Evolutionary conservation across 2,797 vertebrate species (phyloP).

Genomic region (Phoeniculus purpureus): DNA sequence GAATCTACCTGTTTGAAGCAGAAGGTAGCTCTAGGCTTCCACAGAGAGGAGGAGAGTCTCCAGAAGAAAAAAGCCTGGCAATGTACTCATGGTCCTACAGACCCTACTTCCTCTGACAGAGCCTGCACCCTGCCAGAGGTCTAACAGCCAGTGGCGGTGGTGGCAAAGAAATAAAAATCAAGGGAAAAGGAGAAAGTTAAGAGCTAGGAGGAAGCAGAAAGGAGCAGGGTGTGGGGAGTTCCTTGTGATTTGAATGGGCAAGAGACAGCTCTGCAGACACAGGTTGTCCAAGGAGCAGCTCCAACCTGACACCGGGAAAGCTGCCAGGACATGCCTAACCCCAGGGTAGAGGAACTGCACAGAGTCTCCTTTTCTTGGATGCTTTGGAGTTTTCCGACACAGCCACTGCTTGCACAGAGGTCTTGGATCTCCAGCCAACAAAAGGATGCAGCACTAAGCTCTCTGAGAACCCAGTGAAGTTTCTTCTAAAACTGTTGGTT

Average conservation of each 20-base stretch:
- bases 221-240: background rate
- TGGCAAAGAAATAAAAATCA: background rate
- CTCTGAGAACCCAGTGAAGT: background rate
- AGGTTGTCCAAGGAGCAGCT: background rate
- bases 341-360: background rate
- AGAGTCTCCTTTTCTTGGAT: background rate
- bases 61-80: background rate
- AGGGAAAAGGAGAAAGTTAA: background rate
- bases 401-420: background rate
- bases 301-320: background rate
- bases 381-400: background rate
- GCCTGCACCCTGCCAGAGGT: background rate
- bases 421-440: background rate
- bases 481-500: background rate
- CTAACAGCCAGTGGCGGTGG: background rate
- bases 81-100: background rate
- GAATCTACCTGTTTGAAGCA: slow-evolving; percentile 46
- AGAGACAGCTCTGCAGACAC: background rate
- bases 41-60: background rate
- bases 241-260: background rate
- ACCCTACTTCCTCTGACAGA: background rate
- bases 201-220: background rate
- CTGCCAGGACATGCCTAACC: background rate
- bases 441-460: background rate
- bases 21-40: slow-evolving; percentile 59